Evolutionary conservation across 2,797 vertebrate genomes (phyloP).

Genomic region (Vespertilio murinus): DNA sequence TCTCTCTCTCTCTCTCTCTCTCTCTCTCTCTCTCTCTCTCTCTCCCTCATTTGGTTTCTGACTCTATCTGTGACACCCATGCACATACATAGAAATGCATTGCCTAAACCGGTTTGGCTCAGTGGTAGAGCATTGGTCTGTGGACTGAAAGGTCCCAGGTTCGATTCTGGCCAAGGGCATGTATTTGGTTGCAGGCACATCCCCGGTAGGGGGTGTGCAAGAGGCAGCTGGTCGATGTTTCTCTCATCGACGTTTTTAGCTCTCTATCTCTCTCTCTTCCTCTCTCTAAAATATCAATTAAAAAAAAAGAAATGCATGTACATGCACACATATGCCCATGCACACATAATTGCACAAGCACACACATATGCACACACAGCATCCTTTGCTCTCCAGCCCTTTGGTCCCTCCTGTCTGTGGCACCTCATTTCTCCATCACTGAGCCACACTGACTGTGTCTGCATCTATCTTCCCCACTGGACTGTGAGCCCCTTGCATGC

Average conservation of each 20-base stretch:
- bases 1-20: neutral
- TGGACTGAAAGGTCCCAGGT: no score
- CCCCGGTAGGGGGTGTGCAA: no score
- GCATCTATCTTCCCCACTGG: neutral
- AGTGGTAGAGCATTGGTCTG: no score
- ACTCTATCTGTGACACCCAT: neutral
- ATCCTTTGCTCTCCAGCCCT: neutral
- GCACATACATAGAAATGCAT: neutral
- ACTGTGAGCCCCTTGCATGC: neutral
- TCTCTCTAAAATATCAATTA: no score
- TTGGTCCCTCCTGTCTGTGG: neutral
- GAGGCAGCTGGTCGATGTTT: no score
- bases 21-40: neutral
- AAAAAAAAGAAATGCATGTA: neutral
- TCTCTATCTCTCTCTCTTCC: no score
- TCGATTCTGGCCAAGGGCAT: no score
- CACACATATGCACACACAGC: fast-evolving
- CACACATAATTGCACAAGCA: neutral
- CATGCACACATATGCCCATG: neutral
- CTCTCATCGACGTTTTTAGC: no score
- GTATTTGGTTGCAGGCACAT: no score
- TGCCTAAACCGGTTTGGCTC: no score
- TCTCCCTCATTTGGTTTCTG: neutral
- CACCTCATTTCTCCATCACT: neutral
- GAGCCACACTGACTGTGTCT: neutral